Conservation (phyloP, 2,888 invertebrate genomes). For the Drosophila trichaetosa region DNA sequence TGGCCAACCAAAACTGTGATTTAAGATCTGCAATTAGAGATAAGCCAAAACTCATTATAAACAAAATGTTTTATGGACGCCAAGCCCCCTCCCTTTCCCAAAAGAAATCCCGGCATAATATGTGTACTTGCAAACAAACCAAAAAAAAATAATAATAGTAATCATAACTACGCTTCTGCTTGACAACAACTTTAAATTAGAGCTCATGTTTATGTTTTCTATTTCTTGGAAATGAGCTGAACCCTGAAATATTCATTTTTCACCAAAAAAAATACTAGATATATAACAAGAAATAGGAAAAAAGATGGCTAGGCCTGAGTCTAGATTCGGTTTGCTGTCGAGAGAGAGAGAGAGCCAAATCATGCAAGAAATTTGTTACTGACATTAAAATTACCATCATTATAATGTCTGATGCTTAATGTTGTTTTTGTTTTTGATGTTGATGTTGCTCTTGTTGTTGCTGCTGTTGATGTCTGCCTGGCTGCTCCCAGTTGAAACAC, state of each 20-base stretch:
- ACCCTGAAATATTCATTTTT: conserved; percentile 65
- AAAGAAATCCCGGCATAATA: background rate
- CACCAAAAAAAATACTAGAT: conserved; percentile 31
- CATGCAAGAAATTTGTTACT: conserved; percentile 81
- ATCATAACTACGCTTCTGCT: conserved; percentile 39
- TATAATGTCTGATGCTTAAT: conserved; percentile 62
- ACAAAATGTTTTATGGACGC: conserved; percentile 70
- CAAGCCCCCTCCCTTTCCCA: background rate
- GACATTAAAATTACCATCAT: conserved; percentile 81
- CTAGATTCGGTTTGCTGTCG: conserved; percentile 5
- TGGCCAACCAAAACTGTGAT: conserved; percentile 46
- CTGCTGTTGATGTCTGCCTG: conserved; percentile 7
- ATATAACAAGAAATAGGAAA: background rate
- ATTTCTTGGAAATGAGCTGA: conserved; percentile 72
- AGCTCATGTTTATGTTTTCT: conserved; percentile 43
- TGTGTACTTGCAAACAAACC: conserved; percentile 1
- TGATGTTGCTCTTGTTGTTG: background rate
- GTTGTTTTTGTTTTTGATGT: background rate
- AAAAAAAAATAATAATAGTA: background rate
- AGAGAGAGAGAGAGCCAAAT: conserved; percentile 53
- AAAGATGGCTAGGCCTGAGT: conserved; percentile 12
- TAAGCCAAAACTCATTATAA: conserved; percentile 73
- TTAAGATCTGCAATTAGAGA: conserved; percentile 73
- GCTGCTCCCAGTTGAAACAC: conserved; percentile 36
- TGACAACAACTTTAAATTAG: conserved; percentile 51